Conservation (phyloP, 1,140 invertebrate genomes). For the Zaprionus gabonicus region DNA sequence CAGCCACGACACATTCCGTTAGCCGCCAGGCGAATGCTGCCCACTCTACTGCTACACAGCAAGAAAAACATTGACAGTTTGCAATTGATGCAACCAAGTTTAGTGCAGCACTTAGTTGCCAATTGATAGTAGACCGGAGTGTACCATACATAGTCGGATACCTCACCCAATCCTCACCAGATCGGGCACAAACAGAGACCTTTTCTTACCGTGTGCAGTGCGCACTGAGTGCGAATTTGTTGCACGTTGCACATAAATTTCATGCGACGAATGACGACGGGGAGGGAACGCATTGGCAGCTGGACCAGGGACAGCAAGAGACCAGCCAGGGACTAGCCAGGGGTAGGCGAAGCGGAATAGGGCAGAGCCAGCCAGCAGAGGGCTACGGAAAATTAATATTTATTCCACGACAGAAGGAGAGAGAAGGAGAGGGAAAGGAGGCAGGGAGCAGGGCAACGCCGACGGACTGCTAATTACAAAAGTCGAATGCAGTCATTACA, state of each 20-base stretch:
- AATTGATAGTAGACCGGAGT: not conserved
- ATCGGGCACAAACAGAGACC: not conserved
- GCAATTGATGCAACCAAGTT: not conserved
- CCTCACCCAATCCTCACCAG: not conserved
- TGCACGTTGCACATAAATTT: conserved; percentile 79
- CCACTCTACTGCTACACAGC: not conserved
- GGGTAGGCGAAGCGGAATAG: not conserved
- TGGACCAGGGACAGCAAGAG: not conserved
- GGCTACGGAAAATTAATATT: conserved; percentile 72
- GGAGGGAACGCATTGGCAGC: conserved; percentile 13
- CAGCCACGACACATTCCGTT: conserved; percentile 69
- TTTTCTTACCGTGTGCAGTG: conserved; percentile 18
- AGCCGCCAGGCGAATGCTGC: conserved; percentile 6
- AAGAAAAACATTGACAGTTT: not conserved
- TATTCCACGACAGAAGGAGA: conserved; percentile 42
- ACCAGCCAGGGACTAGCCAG: not conserved
- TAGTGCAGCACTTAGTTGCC: not conserved
- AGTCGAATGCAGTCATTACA: conserved; percentile 83
- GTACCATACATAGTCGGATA: not conserved
- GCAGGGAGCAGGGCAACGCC: conserved; percentile 4
- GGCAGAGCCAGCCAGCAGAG: not conserved
- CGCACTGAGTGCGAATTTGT: conserved; percentile 78
- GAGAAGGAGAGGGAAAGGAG: not conserved
- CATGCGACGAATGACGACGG: conserved; percentile 32
- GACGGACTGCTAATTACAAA: conserved; percentile 80